phyloP scores from a whole-genome alignment of 1,140 invertebrate genomes.

The Cyclargus thomasi region DNA sequence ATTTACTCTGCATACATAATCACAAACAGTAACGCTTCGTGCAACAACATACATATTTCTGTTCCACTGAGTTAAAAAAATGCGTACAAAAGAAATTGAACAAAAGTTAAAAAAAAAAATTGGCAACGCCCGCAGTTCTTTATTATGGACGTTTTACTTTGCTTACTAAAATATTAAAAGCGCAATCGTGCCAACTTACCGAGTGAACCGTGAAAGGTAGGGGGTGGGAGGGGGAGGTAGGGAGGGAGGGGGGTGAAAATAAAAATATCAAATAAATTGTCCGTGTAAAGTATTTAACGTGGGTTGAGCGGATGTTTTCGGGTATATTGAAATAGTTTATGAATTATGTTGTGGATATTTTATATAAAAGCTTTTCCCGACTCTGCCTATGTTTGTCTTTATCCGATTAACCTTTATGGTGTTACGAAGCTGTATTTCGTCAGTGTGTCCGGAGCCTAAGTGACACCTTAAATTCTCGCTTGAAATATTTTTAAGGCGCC shows the following conservation, averaged over 20 bases:
- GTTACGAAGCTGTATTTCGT: background rate
- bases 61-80: background rate
- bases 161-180: slow-evolving; percentile 12
- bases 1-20: background rate
- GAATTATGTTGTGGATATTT: too few relatives aligned
- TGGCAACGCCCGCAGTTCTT: background rate
- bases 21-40: background rate
- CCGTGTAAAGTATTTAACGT: background rate
- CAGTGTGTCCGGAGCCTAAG: background rate
- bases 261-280: background rate
- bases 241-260: background rate
- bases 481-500: background rate
- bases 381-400: too few relatives aligned
- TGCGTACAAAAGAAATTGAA: slow-evolving; percentile 4
- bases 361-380: too few relatives aligned
- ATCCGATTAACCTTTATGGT: too few relatives aligned
- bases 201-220: slow-evolving; percentile 1
- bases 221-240: background rate
- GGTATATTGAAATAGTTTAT: background rate
- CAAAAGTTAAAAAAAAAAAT: slow-evolving; percentile 5
- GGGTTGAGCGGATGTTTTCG: background rate
- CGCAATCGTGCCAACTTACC: slow-evolving; percentile 3
- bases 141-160: slow-evolving; percentile 4
- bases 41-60: background rate
- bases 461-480: background rate